Evolutionary conservation across 92 coral and sea anemone species (phyloP), one percentile per base, ranked within the genome.

Genomic region (Ricordea florida): DNA sequence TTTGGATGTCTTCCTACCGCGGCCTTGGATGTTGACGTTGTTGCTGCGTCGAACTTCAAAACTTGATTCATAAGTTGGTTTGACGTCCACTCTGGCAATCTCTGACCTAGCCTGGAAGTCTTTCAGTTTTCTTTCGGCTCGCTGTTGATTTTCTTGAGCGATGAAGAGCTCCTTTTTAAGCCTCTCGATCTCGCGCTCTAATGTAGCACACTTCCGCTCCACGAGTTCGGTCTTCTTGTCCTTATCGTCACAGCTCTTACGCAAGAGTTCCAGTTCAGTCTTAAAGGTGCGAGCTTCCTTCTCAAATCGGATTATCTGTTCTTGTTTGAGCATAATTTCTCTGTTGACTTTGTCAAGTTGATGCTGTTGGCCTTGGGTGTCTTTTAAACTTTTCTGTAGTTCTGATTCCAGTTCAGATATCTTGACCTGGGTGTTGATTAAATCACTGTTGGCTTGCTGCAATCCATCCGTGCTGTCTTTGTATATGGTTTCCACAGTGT

Each of bases 281-380:
- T 76, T 83, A 3, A 69, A 45, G 10, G 81, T 65, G 18, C 99
- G 85, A 29, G 89, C 64, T 26, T 96, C 97, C 67, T 89, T 96
- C 75, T 96, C 96, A 10, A 89, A 72, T 26, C 82, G 78, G 29
- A 84, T 83, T 35, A 96, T 92, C 35, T 72, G 81, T 51, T 96
- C 99, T 72, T 96, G 91, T 49, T 93, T 93, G 75, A 74, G 83
- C 41, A 83, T 72, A 25, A 89, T 84, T 30, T 96, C 97, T 31
- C 60, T 80, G 73, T 92, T 96, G 36, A 96, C 82, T 75, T 96
- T 89, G 15, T 96, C 96, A 40, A 96, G 76, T 60, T 96, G 97
- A 24, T 83, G 79, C 40, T 84, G 92, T 31, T 74, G 63, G 34
- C 56, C 62, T 65, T 90, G 92, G 29, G 60, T 84, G 49, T 84